phyloP scores from a whole-genome alignment of 2,797 vertebrate genomes.

The Melanotaenia nigrans region DNA sequence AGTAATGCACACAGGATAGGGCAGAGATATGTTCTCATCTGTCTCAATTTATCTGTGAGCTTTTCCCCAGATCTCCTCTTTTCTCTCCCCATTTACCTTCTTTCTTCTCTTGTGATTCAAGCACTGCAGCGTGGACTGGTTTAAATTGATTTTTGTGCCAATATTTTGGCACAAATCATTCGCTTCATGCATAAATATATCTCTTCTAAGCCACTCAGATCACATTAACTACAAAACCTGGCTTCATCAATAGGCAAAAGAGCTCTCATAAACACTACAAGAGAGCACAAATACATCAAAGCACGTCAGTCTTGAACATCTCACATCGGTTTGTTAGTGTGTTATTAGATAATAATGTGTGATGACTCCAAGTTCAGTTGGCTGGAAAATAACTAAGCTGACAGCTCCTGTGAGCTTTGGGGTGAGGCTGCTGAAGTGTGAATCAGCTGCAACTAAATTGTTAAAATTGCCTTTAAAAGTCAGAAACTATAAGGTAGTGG shows the following conservation, averaged over 20 bases:
- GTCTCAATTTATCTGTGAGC: slow-evolving; percentile 13
- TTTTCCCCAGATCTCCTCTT: slow-evolving; percentile 36
- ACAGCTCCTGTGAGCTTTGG: slow-evolving; percentile 8
- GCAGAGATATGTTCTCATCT: slow-evolving; percentile 29
- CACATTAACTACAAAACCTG: neutral
- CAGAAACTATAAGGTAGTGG: slow-evolving; percentile 8
- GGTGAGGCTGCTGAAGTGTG: neutral
- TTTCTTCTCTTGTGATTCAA: slow-evolving; percentile 8
- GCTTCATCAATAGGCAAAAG: neutral
- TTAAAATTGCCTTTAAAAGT: slow-evolving; percentile 26
- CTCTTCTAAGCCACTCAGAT: slow-evolving; percentile 9
- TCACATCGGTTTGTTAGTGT: neutral
- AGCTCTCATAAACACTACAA: neutral
- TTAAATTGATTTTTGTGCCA: slow-evolving; percentile 19
- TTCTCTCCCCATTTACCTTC: slow-evolving; percentile 7
- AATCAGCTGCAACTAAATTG: slow-evolving; percentile 1
- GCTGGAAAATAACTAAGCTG: slow-evolving; percentile 11
- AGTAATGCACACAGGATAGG: slow-evolving; percentile 34
- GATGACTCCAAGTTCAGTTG: slow-evolving; percentile 9
- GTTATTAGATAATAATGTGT: slow-evolving; percentile 14
- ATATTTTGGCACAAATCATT: neutral
- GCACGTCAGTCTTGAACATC: neutral
- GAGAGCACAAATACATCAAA: neutral
- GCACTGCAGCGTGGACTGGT: slow-evolving; percentile 1
- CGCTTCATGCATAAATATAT: neutral